Evolutionary conservation across 1,140 invertebrate genomes (phyloP).

Genomic region (Apolygus lucorum): DNA sequence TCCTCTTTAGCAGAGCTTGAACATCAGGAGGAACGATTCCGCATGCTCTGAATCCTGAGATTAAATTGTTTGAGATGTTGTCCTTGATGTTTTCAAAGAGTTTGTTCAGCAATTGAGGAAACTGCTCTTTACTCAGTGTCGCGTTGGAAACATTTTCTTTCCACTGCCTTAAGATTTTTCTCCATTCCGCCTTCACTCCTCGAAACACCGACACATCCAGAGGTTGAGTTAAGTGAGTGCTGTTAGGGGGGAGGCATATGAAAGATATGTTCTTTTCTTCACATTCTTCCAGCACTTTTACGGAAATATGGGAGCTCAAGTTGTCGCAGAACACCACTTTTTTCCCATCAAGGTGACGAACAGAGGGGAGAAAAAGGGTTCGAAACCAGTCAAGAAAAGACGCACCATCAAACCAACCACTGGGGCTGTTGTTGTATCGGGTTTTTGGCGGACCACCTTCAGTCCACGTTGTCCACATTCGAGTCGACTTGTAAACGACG

Average conservation of each 20-base stretch:
- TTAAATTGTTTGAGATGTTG: no score
- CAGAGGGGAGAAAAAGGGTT: neutral
- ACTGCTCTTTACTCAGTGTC: conserved; percentile 31
- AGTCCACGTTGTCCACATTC: conserved; percentile 33
- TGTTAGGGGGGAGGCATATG: neutral
- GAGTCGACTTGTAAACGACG: conserved; percentile 36
- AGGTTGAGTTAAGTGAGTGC: neutral
- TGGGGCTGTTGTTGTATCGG: neutral
- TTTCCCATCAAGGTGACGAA: neutral
- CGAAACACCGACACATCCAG: conserved; percentile 32
- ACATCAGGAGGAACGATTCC: no score
- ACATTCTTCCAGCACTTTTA: neutral
- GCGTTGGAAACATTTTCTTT: conserved; percentile 28
- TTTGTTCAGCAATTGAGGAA: conserved; percentile 31
- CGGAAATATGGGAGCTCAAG: neutral
- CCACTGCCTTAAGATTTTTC: conserved; percentile 36
- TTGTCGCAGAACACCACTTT: neutral
- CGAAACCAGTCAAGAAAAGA: neutral
- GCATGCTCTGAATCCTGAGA: no score
- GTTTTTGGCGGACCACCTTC: conserved; percentile 33
- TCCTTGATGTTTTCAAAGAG: conserved; percentile 4
- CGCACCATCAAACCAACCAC: neutral
- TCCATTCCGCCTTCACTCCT: conserved; percentile 39
- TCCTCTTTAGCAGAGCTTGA: neutral
- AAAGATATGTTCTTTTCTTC: neutral